phyloP scores from a whole-genome alignment of 2,888 invertebrate genomes.

The Volucella bombylans region DNA sequence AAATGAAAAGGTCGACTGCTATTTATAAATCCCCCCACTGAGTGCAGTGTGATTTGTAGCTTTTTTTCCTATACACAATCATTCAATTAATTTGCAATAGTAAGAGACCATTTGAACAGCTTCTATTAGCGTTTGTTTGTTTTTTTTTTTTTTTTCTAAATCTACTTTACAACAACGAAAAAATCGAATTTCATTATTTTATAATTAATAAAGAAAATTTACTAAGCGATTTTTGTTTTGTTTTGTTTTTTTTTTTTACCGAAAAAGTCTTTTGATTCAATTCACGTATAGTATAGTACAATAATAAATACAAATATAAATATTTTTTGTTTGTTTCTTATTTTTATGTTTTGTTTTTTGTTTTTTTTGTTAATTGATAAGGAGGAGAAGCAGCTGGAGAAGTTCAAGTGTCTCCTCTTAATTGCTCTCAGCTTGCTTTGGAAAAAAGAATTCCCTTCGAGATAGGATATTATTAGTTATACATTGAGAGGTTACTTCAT shows the following conservation, averaged over 20 bases:
- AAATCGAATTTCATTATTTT: slow-evolving; percentile 28
- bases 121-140: neutral
- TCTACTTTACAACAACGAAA: slow-evolving; percentile 41
- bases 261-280: slow-evolving; percentile 65
- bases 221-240: slow-evolving; percentile 55
- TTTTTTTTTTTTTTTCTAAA: slow-evolving; percentile 20
- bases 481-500: slow-evolving; percentile 63
- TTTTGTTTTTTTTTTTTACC: slow-evolving; percentile 43
- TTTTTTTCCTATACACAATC: slow-evolving; percentile 43
- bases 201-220: slow-evolving; percentile 35
- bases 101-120: slow-evolving; percentile 41
- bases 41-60: neutral
- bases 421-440: neutral
- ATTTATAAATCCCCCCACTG: no score
- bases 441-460: slow-evolving; percentile 41
- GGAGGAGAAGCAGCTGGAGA: no score
- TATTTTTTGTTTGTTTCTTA: slow-evolving; percentile 28
- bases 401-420: no score
- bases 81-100: slow-evolving; percentile 35
- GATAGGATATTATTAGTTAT: slow-evolving; percentile 53
- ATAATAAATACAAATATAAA: slow-evolving; percentile 57
- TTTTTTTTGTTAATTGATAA: no score
- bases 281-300: slow-evolving; percentile 27
- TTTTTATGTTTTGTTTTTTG: no score
- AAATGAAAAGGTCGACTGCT: no score